Evolutionary conservation across 2,113 vertebrate species (phyloP).

Genomic region (Lamprotornis superbus): DNA sequence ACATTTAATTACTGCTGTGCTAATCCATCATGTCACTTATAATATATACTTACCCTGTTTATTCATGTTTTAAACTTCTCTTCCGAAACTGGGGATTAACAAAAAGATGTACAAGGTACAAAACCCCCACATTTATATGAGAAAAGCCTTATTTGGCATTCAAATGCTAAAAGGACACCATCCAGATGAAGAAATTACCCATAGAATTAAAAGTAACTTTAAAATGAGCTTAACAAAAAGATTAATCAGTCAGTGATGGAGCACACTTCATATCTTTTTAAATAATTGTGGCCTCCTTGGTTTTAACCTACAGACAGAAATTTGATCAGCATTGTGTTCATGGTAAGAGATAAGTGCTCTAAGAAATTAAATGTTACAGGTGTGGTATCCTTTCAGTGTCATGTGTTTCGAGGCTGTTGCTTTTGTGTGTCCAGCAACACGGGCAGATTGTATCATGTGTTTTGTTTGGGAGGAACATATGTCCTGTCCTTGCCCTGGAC

Average conservation of each 20-base stretch:
- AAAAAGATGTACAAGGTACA: background rate
- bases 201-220: background rate
- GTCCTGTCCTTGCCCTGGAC: background rate
- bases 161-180: background rate
- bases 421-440: background rate
- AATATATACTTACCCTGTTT: background rate
- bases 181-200: background rate
- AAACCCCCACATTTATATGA: rapidly evolving
- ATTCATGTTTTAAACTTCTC: background rate
- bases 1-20: slow-evolving; percentile 26
- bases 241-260: background rate
- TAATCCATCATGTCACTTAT: slow-evolving; percentile 1
- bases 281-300: background rate
- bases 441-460: background rate
- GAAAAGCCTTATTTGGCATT: background rate
- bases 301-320: background rate
- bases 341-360: background rate
- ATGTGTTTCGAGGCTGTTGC: background rate
- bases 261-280: background rate
- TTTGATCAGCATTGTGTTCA: background rate
- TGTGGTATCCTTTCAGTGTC: background rate
- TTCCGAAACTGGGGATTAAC: background rate
- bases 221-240: background rate
- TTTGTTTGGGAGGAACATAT: background rate
- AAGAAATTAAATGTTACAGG: background rate